Conservation (phyloP, 2,888 invertebrate genomes). For the Amblyjoppa fuscipennis region DNA sequence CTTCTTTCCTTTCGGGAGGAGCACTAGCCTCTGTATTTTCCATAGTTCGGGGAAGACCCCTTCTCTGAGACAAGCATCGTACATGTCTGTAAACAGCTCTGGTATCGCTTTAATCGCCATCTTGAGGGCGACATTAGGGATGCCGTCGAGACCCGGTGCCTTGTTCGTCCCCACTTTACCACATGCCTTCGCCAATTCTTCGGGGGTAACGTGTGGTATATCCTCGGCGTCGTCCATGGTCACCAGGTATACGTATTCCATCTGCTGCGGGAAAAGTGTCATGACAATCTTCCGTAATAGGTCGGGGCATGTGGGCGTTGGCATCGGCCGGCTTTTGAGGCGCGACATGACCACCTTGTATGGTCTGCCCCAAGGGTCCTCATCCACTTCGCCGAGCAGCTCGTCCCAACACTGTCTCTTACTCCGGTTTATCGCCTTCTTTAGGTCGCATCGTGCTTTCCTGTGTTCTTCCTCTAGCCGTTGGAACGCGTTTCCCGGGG, state of each 20-base stretch:
- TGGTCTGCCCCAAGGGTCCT: slow-evolving; percentile 71
- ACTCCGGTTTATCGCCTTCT: slow-evolving; percentile 53
- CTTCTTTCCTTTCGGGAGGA: no score
- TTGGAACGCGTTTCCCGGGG: background rate
- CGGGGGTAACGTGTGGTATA: no score
- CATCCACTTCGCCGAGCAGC: slow-evolving; percentile 67
- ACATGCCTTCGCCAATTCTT: no score
- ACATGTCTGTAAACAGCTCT: no score
- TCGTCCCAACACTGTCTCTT: slow-evolving; percentile 66
- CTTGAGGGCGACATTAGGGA: no score
- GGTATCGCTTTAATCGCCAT: no score
- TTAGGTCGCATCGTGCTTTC: slow-evolving; percentile 29
- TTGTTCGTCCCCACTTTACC: no score
- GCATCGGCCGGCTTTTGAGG: slow-evolving; percentile 46
- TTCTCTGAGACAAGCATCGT: no score
- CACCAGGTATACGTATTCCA: background rate
- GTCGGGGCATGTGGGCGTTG: slow-evolving; percentile 40
- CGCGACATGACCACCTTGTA: slow-evolving; percentile 69
- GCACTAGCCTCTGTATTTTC: no score
- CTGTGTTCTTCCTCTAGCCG: slow-evolving; percentile 1
- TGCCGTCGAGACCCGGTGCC: no score
- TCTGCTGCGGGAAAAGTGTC: slow-evolving; percentile 46
- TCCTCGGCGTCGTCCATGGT: background rate
- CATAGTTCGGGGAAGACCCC: no score
- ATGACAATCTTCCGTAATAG: slow-evolving; percentile 30